Base-by-base conservation (phyloP, 2,888 invertebrate genomes). In the Mythimna vitellina region DNA sequence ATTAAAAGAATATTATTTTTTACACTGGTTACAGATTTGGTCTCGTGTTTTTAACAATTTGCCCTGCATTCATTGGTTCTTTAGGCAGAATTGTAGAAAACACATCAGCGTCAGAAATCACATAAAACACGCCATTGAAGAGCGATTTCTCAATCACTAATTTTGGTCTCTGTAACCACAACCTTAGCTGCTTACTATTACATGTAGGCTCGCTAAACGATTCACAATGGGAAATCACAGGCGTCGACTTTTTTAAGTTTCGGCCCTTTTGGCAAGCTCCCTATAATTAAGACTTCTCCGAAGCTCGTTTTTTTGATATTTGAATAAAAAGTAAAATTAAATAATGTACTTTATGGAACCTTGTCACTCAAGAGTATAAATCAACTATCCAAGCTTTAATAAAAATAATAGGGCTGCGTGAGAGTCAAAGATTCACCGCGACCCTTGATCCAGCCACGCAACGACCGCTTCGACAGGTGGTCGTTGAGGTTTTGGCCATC, bases 141-240 rank as follows among this genome's bases (percentile, higher is more conserved):
- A 56, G 51, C 25, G 10, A 42, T 32, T 78, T 32, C 2, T 53
- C 2, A 58, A 79, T 56, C 73, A 73, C 80, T 80, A 1, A 17
- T 20, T 12, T 20, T 25, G 0, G 3, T 60, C 14, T 29, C 42
- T 68, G 56, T 17, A 35, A n/a, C 42, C 54, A 8, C 51, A 60
- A 4, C 70, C 46, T 80, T 67, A 83, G 2, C 38, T 73, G 67
- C 57, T 65, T 76, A 71, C 73, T 65, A 69, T 71, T 63, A 67
- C 74, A 72, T 73, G 71, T 72, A 60, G 60, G 57, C 69, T 66
- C 69, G 87, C 82, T 87, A 87, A 87, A 81, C 74, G 70, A 83
- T 80, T 76, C 58, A 87, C 86, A 87, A 87, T 85, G 65, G 76
- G 35, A 64, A 73, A 72, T 81, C 69, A 68, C 58, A 54, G 10